Conservation (phyloP, 2,888 invertebrate species). For the Hermaeophaga mercurialis region DNA sequence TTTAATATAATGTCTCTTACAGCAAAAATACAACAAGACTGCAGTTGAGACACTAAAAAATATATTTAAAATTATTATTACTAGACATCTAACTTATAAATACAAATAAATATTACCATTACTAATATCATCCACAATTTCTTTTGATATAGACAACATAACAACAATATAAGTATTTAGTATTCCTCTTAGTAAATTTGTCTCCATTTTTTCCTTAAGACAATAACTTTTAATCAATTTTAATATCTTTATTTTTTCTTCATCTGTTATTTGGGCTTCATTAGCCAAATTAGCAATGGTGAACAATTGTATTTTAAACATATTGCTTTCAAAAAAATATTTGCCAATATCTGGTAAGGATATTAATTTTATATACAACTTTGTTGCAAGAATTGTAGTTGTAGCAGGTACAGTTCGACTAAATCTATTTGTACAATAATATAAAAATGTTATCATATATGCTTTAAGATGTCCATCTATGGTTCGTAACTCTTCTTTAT, state of each 20-base stretch:
- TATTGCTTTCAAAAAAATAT: conserved; percentile 38
- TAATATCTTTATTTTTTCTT: conserved; percentile 29
- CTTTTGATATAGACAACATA: conserved; percentile 25
- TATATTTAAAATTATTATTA: conserved; percentile 4
- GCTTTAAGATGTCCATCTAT: conserved; percentile 41
- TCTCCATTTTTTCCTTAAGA: conserved; percentile 22
- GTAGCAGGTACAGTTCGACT: conserved; percentile 32
- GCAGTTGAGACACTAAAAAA: conserved; percentile 25
- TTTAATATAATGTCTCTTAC: conserved; percentile 23
- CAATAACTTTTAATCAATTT: conserved; percentile 32
- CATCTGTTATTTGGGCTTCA: conserved; percentile 21
- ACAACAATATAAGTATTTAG: conserved; percentile 34
- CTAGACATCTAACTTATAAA: too few relatives aligned
- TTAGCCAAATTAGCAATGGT: conserved; percentile 13
- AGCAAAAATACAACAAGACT: conserved; percentile 25
- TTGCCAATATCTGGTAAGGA: conserved; percentile 38
- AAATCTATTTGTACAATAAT: conserved; percentile 37
- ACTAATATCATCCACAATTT: conserved; percentile 14
- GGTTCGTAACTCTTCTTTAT: conserved; percentile 37
- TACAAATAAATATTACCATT: conserved; percentile 17
- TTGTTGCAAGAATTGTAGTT: conserved; percentile 35
- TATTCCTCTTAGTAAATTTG: conserved; percentile 26
- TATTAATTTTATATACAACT: conserved; percentile 39
- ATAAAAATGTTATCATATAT: conserved; percentile 41
- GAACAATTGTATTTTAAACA: conserved; percentile 33